Evolutionary conservation across 2,888 invertebrate species (phyloP), one percentile per base, ranked within the genome.

Genomic region (Zeuzera pyrina): DNA sequence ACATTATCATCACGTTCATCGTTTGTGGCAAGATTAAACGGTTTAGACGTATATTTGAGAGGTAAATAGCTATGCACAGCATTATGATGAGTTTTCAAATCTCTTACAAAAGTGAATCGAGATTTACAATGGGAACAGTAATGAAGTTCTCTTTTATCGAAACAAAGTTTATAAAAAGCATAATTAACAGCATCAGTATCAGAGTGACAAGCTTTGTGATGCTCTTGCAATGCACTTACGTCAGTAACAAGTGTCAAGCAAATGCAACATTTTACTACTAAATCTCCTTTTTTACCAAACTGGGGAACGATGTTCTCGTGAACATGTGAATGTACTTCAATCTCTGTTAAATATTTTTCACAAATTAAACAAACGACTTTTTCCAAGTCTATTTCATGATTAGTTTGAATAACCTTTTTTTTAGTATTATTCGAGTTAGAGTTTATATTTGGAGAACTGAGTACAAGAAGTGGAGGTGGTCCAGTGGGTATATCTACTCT

Each of bases 261-360:
- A 5, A 61, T 50, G 8, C 66, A 61, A 38, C 87, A 87, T 35
- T 78, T 79, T 6, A 73, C 62, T 0, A 85, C 74, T 0, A 78
- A 45, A 0, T 60, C 53, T 0, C 74, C 84, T 21, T 63, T 56
- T 15, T 55, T 63, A 0, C 57, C 66, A 2, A 72, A 66, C 1
- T 61, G 58, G 0, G 59, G 44, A 3, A 51, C 57, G 0, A 19
- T 15, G 3, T 50, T 45, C 0, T 55, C 56, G 40, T 76, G 74
- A 0, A 38, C 16, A 38, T 81, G 84, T 0, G 29, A 29, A 0
- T 29, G 35, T 0, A 43, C 19, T 1, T 65, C 61, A 0, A 31
- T 16, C 2, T 53, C 52, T 1, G 41, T 26, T 2, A 81, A 30
- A 0, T 42, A 14, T n/a, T 45, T 52, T 34, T 72, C 67, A 35